Conservation (phyloP, 2,888 invertebrate species). For the Caenorhabditis angaria region DNA sequence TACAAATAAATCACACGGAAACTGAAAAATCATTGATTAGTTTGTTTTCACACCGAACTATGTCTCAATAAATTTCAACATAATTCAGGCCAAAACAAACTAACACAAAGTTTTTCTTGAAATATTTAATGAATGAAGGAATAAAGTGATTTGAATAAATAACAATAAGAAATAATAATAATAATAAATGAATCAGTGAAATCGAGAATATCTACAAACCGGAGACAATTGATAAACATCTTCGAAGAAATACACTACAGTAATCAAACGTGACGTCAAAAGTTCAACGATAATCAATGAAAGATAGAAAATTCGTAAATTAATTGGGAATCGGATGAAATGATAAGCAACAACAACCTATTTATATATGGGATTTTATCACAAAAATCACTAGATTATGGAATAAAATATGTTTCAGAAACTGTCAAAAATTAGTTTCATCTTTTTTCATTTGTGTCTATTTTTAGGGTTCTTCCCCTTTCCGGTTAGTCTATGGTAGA, state of each 20-base stretch:
- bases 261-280: constrained; percentile 29
- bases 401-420: too few species aligned
- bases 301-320: constrained; percentile 7
- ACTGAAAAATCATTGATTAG: background rate
- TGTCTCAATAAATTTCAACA: background rate
- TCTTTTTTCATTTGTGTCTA: background rate
- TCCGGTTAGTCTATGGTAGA: background rate
- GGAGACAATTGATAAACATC: background rate
- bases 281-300: constrained; percentile 32
- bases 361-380: background rate
- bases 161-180: too few species aligned
- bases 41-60: background rate
- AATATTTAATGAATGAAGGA: too few species aligned
- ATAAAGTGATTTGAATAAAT: background rate
- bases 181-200: background rate
- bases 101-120: background rate
- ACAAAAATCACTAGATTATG: background rate
- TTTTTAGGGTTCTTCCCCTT: background rate
- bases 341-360: background rate
- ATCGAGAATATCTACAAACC: background rate
- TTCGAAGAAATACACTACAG: background rate
- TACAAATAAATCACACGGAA: background rate
- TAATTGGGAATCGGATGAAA: constrained; percentile 4
- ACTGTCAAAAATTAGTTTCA: background rate
- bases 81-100: constrained; percentile 2